Conservation (phyloP, 1,140 invertebrate species). For the Neocloeon triangulifer region DNA sequence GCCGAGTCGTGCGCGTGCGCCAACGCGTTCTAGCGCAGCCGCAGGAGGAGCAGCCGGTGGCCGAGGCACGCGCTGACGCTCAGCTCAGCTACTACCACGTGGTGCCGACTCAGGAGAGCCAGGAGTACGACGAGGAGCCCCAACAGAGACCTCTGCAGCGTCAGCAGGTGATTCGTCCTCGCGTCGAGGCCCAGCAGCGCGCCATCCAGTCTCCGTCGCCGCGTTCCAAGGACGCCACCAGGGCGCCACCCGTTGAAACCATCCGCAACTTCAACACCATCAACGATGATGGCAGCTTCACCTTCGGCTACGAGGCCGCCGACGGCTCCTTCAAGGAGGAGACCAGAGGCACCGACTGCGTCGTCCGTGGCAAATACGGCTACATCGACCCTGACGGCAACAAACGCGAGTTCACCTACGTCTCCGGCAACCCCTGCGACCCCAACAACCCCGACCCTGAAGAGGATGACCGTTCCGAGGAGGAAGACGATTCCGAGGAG, state of each 20-base stretch:
- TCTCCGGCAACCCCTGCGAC: conserved; percentile 75
- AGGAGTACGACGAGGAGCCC: not conserved
- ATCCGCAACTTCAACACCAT: conserved; percentile 61
- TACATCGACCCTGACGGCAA: conserved; percentile 75
- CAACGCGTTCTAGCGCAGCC: too few relatives aligned
- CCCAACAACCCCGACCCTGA: conserved; percentile 48
- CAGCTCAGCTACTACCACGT: not conserved
- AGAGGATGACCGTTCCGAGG: conserved; percentile 19
- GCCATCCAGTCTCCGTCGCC: conserved; percentile 17
- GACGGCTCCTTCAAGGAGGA: conserved; percentile 81
- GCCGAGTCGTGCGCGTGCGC: too few relatives aligned
- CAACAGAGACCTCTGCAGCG: not conserved
- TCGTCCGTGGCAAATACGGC: conserved; percentile 69
- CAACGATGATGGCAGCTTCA: conserved; percentile 66
- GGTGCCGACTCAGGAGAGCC: not conserved
- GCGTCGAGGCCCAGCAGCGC: conserved; percentile 9
- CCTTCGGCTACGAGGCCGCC: conserved; percentile 68
- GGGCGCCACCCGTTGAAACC: conserved; percentile 48
- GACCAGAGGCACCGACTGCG: conserved; percentile 61
- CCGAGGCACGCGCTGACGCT: not conserved
- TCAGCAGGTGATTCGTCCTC: not conserved
- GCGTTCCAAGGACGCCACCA: conserved; percentile 30
- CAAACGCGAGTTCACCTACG: conserved; percentile 68
- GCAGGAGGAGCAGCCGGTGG: conserved; percentile 6
- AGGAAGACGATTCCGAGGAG: conserved; percentile 24